Percentiles rank a stretch among this genome's conserved stretches.
Conservation (phyloP, 2,888 invertebrate species). For the Eilema depressum region DNA sequence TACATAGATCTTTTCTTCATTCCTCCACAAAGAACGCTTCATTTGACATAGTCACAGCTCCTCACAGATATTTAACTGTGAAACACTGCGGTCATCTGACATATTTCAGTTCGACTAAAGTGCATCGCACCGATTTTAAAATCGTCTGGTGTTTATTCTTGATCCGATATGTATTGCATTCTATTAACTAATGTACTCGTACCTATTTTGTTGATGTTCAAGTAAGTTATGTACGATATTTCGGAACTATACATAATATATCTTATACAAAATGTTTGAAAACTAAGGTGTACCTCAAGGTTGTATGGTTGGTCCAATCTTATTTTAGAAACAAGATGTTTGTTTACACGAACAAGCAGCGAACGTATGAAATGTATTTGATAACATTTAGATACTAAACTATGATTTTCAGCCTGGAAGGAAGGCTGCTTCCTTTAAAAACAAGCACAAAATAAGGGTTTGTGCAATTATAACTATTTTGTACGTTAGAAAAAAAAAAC, state of each 20-base stretch:
- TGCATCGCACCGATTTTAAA: slow-evolving; percentile 20
- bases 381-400: not conserved
- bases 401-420: too few relatives aligned
- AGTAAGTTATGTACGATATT: not conserved
- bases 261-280: not conserved
- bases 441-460: too few relatives aligned
- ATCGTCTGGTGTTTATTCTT: slow-evolving; percentile 56
- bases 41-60: slow-evolving; percentile 12
- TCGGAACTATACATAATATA: not conserved
- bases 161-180: slow-evolving; percentile 17
- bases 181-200: not conserved
- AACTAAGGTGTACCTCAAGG: not conserved
- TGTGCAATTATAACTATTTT: too few relatives aligned
- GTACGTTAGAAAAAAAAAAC: too few relatives aligned
- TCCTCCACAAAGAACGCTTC: slow-evolving; percentile 17
- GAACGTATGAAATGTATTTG: not conserved
- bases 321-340: not conserved
- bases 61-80: slow-evolving; percentile 13
- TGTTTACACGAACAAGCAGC: not conserved
- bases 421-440: too few relatives aligned
- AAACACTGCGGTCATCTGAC: slow-evolving; percentile 35
- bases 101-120: slow-evolving; percentile 34
- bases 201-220: not conserved
- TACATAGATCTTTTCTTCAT: not conserved
- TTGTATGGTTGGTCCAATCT: not conserved